phyloP scores from a whole-genome alignment of 2,888 invertebrate genomes.

The Rhimphoctona megacephalus region DNA sequence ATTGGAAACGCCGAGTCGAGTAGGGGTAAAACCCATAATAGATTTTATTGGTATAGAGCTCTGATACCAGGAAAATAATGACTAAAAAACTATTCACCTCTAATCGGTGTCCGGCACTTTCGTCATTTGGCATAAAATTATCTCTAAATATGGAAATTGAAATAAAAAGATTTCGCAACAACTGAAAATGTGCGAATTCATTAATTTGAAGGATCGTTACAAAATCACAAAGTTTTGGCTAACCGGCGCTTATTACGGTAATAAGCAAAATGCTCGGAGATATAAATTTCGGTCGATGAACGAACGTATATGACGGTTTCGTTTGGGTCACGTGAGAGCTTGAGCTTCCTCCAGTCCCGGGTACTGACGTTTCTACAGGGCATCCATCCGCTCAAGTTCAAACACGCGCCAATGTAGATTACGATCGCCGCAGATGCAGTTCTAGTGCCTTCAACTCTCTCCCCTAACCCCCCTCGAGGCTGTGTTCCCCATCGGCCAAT shows the following conservation, averaged over 20 bases:
- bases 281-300: constrained; percentile 45
- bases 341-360: constrained; percentile 27
- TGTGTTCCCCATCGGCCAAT: constrained; percentile 30
- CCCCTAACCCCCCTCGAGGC: not conserved
- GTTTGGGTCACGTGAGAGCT: constrained; percentile 56
- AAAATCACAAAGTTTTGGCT: not conserved
- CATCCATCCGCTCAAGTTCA: constrained; percentile 66
- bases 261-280: not conserved
- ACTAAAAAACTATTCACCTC: not conserved
- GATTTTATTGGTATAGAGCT: not conserved
- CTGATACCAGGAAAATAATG: not conserved
- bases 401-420: constrained; percentile 66
- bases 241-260: not conserved
- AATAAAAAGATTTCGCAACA: not conserved
- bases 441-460: constrained; percentile 50
- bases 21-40: not conserved
- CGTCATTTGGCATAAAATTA: not conserved
- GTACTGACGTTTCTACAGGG: constrained; percentile 31
- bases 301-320: constrained; percentile 14
- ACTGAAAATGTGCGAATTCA: not conserved
- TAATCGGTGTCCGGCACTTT: not conserved
- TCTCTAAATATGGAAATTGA: not conserved
- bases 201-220: not conserved
- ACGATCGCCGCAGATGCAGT: constrained; percentile 63
- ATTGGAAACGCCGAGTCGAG: not conserved